A percentile compares a stretch with the other conserved stretches of the same genome.
Evolutionary conservation across 1,140 invertebrate species (phyloP).

Genomic region (Andricus grossulariae): DNA sequence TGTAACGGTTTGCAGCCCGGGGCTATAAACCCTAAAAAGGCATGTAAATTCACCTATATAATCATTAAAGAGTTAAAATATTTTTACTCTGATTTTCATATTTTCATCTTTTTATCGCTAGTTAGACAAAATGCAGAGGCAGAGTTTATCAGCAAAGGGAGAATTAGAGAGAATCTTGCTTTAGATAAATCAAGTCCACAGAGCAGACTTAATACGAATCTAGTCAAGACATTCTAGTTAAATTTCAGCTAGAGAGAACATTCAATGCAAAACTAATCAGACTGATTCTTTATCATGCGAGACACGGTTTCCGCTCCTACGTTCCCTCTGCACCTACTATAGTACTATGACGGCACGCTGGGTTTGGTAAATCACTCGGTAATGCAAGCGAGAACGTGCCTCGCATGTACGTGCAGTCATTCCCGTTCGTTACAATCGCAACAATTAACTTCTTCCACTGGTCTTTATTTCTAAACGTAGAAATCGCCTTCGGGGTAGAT

Average conservation of each 20-base stretch:
- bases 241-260: constrained; percentile 1
- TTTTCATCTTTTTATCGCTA: too few relatives aligned
- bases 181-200: background rate
- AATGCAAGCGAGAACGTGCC: constrained; percentile 22
- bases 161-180: background rate
- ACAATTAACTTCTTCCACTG: constrained; percentile 24
- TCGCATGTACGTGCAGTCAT: constrained; percentile 19
- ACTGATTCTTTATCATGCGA: constrained; percentile 29
- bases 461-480: constrained; percentile 6
- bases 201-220: constrained; percentile 16
- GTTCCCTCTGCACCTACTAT: background rate
- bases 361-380: constrained; percentile 29
- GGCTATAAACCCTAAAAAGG: too few relatives aligned
- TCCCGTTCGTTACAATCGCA: constrained; percentile 23
- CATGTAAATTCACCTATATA: too few relatives aligned
- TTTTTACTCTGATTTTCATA: background rate
- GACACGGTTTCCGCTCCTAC: constrained; percentile 18
- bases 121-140: too few relatives aligned
- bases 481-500: background rate
- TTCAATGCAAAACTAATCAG: constrained; percentile 30
- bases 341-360: constrained; percentile 18
- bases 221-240: constrained; percentile 1
- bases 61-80: background rate
- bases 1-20: too few relatives aligned
- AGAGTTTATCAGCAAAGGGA: background rate